These are phyloP conservation scores for Deladenus siricidicola DNA, from an alignment of 2,888 invertebrate species.

Conservation along the genomic window DNA sequence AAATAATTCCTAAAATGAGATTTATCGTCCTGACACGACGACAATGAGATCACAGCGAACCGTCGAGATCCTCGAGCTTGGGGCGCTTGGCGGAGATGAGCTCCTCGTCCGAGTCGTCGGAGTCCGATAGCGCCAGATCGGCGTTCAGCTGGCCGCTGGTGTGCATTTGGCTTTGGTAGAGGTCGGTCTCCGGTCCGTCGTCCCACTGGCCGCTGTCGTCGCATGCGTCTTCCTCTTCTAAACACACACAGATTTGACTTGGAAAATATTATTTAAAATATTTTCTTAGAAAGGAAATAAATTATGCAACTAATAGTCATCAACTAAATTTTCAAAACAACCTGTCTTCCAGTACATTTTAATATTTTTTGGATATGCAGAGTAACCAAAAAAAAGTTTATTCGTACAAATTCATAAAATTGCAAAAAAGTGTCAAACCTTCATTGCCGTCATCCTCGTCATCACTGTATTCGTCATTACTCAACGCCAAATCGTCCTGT, in stretches of 20 bases:
- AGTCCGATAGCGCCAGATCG: slow-evolving; percentile 49
- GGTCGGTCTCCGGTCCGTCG: background rate
- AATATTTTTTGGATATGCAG: too few relatives aligned
- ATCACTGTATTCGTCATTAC: slow-evolving; percentile 30
- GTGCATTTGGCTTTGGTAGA: slow-evolving; percentile 31
- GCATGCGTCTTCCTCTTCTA: slow-evolving; percentile 1
- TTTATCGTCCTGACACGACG: too few relatives aligned
- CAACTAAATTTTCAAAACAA: too few relatives aligned
- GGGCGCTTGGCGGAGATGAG: slow-evolving; percentile 25
- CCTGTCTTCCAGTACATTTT: too few relatives aligned
- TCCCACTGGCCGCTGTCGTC: too few relatives aligned
- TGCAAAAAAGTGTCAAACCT: background rate
- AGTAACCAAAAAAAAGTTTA: too few relatives aligned
- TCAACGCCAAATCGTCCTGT: slow-evolving; percentile 30
- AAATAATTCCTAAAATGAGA: too few relatives aligned
- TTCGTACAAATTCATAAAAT: too few relatives aligned
- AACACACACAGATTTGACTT: too few relatives aligned
- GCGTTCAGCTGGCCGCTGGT: slow-evolving; percentile 39
- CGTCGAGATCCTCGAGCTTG: slow-evolving; percentile 24
- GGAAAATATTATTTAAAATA: background rate
- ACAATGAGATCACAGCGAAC: slow-evolving; percentile 5
- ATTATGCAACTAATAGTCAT: background rate
- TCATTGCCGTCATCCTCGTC: slow-evolving; percentile 13
- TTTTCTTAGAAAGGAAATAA: background rate
- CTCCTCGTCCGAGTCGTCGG: slow-evolving; percentile 38